phyloP scores from a whole-genome alignment of 2,113 vertebrate species.

The Scytalopus superciliaris region DNA sequence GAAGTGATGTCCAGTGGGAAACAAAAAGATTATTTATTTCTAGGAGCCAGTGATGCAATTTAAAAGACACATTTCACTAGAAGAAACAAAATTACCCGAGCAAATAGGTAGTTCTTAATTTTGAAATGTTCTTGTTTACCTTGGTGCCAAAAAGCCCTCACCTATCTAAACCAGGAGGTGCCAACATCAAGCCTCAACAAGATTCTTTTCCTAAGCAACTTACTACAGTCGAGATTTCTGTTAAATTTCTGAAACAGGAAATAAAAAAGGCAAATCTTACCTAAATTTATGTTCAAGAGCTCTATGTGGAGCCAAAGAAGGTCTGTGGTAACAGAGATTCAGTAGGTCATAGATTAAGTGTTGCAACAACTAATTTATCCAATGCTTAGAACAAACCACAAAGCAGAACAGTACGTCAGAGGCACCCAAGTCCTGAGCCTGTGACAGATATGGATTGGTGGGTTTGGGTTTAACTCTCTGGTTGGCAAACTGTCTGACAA shows the following conservation, averaged over 20 bases:
- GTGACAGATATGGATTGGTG: not conserved
- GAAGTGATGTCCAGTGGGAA: not conserved
- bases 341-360: not conserved
- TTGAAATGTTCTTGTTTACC: not conserved
- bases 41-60: not conserved
- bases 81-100: not conserved
- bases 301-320: not conserved
- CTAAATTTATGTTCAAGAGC: constrained; percentile 6
- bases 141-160: not conserved
- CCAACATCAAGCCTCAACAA: not conserved
- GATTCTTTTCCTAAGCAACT: not conserved
- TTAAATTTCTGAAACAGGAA: not conserved
- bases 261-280: constrained; percentile 3
- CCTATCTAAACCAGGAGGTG: not conserved
- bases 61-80: not conserved
- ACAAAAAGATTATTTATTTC: not conserved
- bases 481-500: not conserved
- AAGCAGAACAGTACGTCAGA: not conserved
- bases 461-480: not conserved
- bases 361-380: not conserved
- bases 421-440: not conserved
- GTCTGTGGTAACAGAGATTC: not conserved
- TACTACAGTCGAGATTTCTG: not conserved
- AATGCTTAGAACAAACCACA: not conserved
- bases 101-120: not conserved